Evolutionary conservation across 2,113 vertebrate species (phyloP), one percentile per base, ranked within the genome.

Genomic region (Clupea harengus): DNA sequence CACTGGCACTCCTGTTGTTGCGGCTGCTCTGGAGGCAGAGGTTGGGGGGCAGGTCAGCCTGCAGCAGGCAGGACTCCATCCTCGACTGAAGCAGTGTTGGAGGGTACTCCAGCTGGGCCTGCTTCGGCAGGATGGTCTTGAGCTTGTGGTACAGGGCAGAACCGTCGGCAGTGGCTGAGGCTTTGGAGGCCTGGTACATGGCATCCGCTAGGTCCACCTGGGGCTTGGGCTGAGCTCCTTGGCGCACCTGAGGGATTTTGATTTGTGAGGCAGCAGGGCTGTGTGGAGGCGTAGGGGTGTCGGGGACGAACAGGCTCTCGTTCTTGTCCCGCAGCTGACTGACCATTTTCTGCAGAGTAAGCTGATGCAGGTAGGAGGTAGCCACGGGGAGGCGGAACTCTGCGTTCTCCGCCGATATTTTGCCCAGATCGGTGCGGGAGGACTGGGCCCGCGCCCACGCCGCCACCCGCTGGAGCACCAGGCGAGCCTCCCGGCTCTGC

Each of bases 401-500:
- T 94, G 96, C 96, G 94, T 95, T 96, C 96, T 96, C 96, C 93
- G 95, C 94, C 8, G 78, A 82, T 92, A 96, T 92, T 94, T 96
- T 94, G 94, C 92, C 95, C 93, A 96, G 96, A 93, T 96, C 96
- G 88, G 94, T 95, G 93, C 93, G 95, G 93, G 98, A 97, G 92
- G 87, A 87, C 94, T 96, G 96, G 93, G 96, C 95, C 93, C 94
- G 95, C 91, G 96, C 97, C 98, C 98, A 98, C 54, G 96, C 95
- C 88, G 97, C 97, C 94, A 99, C 98, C 93, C 97, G 98, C 93
- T 98, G 98, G 91, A 99, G 95, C 89, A 98, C 96, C 85, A 97
- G 96, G 92, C 96, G 96, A 87, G 97, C 96, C 93, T 99, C 97
- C 86, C 96, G 96, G 89, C 96, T 96, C 93, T 96, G 96, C 87